These are phyloP conservation scores for Neostethus bicornis DNA, from an alignment of 2,797 vertebrate species.

Conservation along the genomic window DNA sequence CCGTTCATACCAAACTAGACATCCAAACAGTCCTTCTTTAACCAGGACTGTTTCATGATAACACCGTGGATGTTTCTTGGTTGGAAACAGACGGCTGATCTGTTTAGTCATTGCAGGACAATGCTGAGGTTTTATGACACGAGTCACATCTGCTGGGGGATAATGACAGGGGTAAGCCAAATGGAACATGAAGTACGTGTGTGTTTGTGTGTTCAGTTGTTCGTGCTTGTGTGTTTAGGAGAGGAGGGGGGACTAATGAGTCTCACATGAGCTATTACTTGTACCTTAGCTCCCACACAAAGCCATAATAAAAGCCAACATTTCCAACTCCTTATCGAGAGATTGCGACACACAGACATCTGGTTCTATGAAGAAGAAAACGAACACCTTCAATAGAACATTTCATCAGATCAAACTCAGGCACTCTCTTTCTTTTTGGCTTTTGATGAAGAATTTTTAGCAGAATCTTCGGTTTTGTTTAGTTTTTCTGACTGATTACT, in stretches of 20 bases:
- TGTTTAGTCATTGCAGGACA: conserved; percentile 50
- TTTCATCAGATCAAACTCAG: conserved; percentile 1
- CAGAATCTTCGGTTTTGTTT: background rate
- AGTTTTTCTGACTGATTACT: conserved; percentile 14
- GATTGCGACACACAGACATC: conserved; percentile 27
- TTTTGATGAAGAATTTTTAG: background rate
- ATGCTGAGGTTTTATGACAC: conserved; percentile 69
- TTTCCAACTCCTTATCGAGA: conserved; percentile 54
- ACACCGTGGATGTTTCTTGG: background rate
- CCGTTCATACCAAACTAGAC: too few species aligned
- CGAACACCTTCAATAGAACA: conserved; percentile 10
- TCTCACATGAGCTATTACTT: conserved; percentile 76
- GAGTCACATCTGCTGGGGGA: conserved; percentile 79
- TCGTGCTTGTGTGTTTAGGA: conserved; percentile 28
- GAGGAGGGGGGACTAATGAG: conserved; percentile 65
- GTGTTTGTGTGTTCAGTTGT: conserved; percentile 11
- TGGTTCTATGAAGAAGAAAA: conserved; percentile 24
- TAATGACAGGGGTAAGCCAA: conserved; percentile 78
- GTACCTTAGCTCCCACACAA: conserved; percentile 56
- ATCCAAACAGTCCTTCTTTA: too few species aligned
- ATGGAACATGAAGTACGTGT: conserved; percentile 65
- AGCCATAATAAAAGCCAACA: conserved; percentile 67
- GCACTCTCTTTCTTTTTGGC: background rate
- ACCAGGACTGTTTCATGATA: too few species aligned
- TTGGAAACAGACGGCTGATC: conserved; percentile 28